Evolutionary conservation across 2,888 invertebrate species (phyloP), one percentile per base, ranked within the genome.

Genomic region (Macropis europaea): DNA sequence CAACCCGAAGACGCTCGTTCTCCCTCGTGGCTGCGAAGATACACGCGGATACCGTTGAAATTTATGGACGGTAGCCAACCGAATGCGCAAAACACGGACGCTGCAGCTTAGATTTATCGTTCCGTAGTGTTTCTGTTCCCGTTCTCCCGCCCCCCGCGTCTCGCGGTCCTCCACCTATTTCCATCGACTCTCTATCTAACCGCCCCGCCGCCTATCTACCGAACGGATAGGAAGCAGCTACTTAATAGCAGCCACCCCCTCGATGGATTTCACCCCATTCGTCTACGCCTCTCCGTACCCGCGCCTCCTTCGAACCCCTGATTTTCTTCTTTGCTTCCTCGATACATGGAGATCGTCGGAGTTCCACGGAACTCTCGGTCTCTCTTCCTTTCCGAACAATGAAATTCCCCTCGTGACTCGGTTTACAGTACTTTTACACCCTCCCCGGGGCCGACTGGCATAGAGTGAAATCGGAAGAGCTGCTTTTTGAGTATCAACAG

Each of bases 31-130:
- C 62, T 60, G 68, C 43, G 34, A 53, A 57, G 62, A 66, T 62
- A 74, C 68, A 69, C 53, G 50, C 56, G 67, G 73, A 71, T 74
- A 64, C 24, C 59, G 15, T 52, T 17, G 67, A 71, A 84, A 88
- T 88, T 88, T 87, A 87, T 87, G 82, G 84, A 81, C 74, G 81
- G 59, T 82, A 82, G 81, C 79, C 84, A 82, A 83, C 82, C 79
- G 84, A 86, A 85, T 85, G 86, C 84, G 84, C 87, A 84, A 87
- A 87, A 87, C 85, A 85, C 79, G 82, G 80, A 85, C 79, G 81
- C 76, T 77, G 79, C 68, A 73, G 77, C 73, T 78, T 77, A 82
- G 85, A 88, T 88, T 88, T 87, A 88, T 87, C 82, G 84, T 78
- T 74, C 69, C 73, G 66, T 78, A 70, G 79, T 69, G 74, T 75